These are phyloP conservation scores for Danionella dracula DNA, from an alignment of 2,797 vertebrate genomes.

Conservation along the genomic window DNA sequence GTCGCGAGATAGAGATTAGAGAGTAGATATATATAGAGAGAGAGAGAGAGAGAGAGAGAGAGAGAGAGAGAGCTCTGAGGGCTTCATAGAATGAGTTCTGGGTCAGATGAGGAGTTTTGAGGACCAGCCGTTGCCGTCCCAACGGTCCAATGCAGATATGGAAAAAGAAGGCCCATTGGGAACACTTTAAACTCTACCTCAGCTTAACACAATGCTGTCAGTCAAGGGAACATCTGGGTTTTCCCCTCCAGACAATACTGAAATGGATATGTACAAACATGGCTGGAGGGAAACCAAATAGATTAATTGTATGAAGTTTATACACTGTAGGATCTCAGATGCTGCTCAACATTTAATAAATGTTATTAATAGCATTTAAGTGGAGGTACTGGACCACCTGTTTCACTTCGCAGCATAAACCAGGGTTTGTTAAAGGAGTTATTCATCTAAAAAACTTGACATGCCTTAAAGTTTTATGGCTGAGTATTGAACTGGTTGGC, in stretches of 20 bases:
- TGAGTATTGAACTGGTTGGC: too few relatives aligned
- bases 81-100: too few relatives aligned
- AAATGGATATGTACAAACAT: conserved; percentile 39
- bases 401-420: too few relatives aligned
- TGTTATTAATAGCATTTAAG: too few relatives aligned
- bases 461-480: too few relatives aligned
- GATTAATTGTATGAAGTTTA: conserved; percentile 5
- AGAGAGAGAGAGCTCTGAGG: too few relatives aligned
- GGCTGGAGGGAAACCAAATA: conserved; percentile 30
- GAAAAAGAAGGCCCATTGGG: conserved; percentile 28
- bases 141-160: conserved; percentile 7
- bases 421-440: too few relatives aligned
- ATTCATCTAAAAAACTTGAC: too few relatives aligned
- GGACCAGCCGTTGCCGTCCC: conserved; percentile 23
- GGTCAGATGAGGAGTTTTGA: conserved; percentile 29
- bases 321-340: conserved; percentile 11
- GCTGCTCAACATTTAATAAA: not conserved
- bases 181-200: conserved; percentile 19
- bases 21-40: too few relatives aligned
- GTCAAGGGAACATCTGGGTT: conserved; percentile 46
- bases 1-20: too few relatives aligned
- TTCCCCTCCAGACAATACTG: conserved; percentile 44
- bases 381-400: too few relatives aligned
- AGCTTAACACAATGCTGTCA: conserved; percentile 34
- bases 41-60: too few relatives aligned